These are phyloP conservation scores for Drosophila putrida DNA, from an alignment of 2,888 invertebrate genomes.

Conservation along the genomic window DNA sequence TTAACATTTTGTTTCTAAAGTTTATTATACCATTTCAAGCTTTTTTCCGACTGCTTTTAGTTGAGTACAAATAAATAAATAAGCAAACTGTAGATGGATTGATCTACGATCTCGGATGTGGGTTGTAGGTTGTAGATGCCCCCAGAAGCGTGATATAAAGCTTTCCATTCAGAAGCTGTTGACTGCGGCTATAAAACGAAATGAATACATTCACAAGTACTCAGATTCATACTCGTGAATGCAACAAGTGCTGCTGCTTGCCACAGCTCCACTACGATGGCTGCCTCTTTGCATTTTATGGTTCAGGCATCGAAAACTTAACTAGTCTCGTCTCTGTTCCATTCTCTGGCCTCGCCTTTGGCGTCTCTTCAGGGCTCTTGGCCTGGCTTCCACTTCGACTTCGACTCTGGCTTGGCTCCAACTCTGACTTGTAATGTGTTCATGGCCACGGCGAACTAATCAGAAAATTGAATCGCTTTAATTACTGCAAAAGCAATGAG, in stretches of 20 bases:
- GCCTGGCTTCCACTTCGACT: not conserved
- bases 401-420: not conserved
- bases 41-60: no score
- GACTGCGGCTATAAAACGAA: constrained; percentile 1
- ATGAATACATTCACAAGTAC: constrained; percentile 4
- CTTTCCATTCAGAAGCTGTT: not conserved
- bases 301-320: constrained; percentile 43
- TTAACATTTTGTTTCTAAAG: no score
- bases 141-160: not conserved
- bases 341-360: not conserved
- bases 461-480: constrained; percentile 85
- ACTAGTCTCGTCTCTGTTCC: constrained; percentile 22
- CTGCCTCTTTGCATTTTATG: constrained; percentile 75
- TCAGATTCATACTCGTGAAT: constrained; percentile 32
- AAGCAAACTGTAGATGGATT: not conserved
- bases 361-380: not conserved
- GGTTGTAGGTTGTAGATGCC: no score
- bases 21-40: no score
- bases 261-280: constrained; percentile 32
- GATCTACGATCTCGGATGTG: not conserved
- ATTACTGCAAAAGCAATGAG: constrained; percentile 84
- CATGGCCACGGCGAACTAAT: constrained; percentile 83
- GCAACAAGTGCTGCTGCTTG: constrained; percentile 41
- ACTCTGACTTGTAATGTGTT: constrained; percentile 57
- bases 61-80: no score